Evolutionary conservation across 2,888 invertebrate genomes (phyloP), one percentile per base, ranked within the genome.

Genomic region (Keiferia lycopersicella): DNA sequence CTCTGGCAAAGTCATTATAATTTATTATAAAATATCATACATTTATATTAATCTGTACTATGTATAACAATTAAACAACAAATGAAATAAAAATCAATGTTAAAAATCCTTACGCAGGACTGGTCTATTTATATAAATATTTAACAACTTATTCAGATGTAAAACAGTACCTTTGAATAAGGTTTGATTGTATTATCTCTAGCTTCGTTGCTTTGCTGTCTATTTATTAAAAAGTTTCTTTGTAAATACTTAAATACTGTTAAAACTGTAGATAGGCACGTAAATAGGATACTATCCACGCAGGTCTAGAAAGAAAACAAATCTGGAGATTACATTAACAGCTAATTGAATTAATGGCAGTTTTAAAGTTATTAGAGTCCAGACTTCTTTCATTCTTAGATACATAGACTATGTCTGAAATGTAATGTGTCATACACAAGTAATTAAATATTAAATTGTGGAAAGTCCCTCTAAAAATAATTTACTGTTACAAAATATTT

Each of bases 1-100:
- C 91, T 91, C 91, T 91, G 91, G 89, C 90, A 77, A 81, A 77
- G 75, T 81, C 72, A 76, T 79, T 78, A 60, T 60, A 60, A 60
- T 60, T 62, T 63, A 51, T 65, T 67, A 64, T 70, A 75, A 68
- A 66, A 72, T 69, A 73, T 66, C 63, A 73, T 71, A 73, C 67
- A 70, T 67, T 68, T 71, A 67, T 71, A 73, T 70, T 69, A 67
- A 76, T 73, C 68, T 78, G 75, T 70, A 71, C 72, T 67, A 61
- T 77, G 75, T 72, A 69, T 78, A 78, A 80, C 76, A 80, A 77
- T 75, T 68, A 78, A 77, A 73, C 72, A 76, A 74, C 75, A 75
- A 72, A 69, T 39, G 30, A 61, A 65, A 48, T 59, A 62, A 67
- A 72, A 72, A 67, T 64, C 72, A 73, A 71, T 65, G 67, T 73